These are phyloP conservation scores for Liposcelis brunnea DNA, from an alignment of 2,888 invertebrate species.

Conservation along the genomic window DNA sequence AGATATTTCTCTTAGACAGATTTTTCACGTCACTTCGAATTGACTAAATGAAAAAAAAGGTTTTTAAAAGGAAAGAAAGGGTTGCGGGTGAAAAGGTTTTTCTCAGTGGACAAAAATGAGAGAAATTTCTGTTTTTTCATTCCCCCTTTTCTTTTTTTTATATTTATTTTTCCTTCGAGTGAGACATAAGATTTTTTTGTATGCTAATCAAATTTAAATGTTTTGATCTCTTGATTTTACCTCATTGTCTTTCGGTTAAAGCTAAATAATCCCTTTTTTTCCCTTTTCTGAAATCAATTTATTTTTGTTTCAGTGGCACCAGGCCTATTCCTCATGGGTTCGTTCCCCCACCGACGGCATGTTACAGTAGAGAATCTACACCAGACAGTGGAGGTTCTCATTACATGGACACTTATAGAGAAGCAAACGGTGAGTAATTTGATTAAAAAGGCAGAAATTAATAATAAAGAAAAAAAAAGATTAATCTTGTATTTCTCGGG, in stretches of 20 bases:
- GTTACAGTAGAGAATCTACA: constrained; percentile 73
- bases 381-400: constrained; percentile 79
- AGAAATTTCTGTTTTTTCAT: not conserved
- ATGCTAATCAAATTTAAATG: no score
- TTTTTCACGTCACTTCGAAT: constrained; percentile 7
- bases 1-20: constrained; percentile 7
- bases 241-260: no score
- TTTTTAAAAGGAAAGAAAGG: not conserved
- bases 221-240: no score
- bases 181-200: no score
- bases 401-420: constrained; percentile 74
- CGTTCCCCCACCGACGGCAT: constrained; percentile 14
- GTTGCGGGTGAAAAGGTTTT: not conserved
- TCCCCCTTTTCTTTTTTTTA: not conserved
- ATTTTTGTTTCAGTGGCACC: constrained; percentile 41
- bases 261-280: no score
- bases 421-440: constrained; percentile 53
- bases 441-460: not conserved
- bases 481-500: constrained; percentile 10
- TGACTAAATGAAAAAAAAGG: not conserved
- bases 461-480: constrained; percentile 1
- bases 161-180: not conserved
- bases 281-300: not conserved
- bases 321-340: constrained; percentile 29
- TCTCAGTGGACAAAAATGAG: constrained; percentile 2